Conservation (phyloP, 2,113 vertebrate species). For the Cettia cetti region DNA sequence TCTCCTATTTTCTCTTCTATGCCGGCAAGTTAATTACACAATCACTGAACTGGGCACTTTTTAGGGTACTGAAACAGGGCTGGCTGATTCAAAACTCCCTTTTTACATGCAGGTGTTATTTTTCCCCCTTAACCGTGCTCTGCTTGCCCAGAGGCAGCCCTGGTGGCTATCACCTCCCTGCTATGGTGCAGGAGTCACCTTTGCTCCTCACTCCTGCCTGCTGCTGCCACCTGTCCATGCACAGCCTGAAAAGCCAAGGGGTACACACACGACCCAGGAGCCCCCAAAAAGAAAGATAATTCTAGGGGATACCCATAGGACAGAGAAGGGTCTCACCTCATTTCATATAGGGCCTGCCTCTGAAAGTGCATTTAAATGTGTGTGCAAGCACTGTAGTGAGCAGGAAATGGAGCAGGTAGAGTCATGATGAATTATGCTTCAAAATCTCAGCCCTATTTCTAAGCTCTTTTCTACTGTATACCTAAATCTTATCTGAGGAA, state of each 20-base stretch:
- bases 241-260: neutral
- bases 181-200: neutral
- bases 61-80: neutral
- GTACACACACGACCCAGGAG: rapidly evolving
- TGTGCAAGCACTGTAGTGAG: neutral
- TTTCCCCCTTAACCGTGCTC: neutral
- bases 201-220: neutral
- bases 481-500: neutral
- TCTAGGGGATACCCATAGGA: neutral
- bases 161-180: neutral
- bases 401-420: neutral
- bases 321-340: neutral
- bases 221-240: rapidly evolving
- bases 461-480: neutral
- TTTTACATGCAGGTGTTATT: neutral
- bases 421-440: neutral
- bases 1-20: neutral
- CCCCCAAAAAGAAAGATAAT: neutral
- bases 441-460: neutral
- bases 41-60: neutral
- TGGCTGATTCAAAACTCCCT: neutral
- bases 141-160: neutral
- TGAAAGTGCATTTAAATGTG: neutral
- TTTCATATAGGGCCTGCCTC: rapidly evolving
- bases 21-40: neutral